Base-by-base conservation (phyloP, 2,888 invertebrate species). In the Acanthopleura granulata region DNA sequence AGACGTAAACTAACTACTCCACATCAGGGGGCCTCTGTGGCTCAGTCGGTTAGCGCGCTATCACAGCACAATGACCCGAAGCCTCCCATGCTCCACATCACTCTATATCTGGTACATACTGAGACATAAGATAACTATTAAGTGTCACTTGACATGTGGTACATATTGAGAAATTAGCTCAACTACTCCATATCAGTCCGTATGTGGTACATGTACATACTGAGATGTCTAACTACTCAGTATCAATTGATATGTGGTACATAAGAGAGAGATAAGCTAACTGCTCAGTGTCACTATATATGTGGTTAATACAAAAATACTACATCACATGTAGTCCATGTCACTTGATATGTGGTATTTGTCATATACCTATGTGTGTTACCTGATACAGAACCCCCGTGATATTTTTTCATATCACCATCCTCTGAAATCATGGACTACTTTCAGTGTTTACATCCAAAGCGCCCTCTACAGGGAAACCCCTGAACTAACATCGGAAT, bases 221-320 rank as follows among this genome's bases (percentile, higher is more conserved):
- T n/a, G n/a, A n/a, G 12, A 14, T 12, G 14, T 51, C 98, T 12
- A 92, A 93, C 82, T 94, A 94, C 86, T 93, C 93, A 62, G 93
- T 93, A 4, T 93, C 93, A 61, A 92, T 94, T 73, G 94, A 94
- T 87, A 93, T 94, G 92, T 94, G 94, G 93, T 93, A 84, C 86
- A 91, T 83, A 49, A 29, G 4, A 15, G 6, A 27, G 22, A 18
- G 18, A 29, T 62, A 3, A 16, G 57, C 98, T 12, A 92, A 93
- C 82, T 94, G 94, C 86, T 93, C 93, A 62, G 93, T 93, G 4
- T 93, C 93, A 61, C 92, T 94, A 73, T 93, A 94, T 87, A 93
- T 94, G 92, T 94, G 94, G 93, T 57, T 4, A 3, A 4, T 57
- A 57, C 57, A 6, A 6, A 40, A 9, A 40, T 12, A 18, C 12